Percentiles rank a stretch among this genome's conserved stretches.
Evolutionary conservation across 2,113 vertebrate species (phyloP).

Genomic region (Zingel zingel): DNA sequence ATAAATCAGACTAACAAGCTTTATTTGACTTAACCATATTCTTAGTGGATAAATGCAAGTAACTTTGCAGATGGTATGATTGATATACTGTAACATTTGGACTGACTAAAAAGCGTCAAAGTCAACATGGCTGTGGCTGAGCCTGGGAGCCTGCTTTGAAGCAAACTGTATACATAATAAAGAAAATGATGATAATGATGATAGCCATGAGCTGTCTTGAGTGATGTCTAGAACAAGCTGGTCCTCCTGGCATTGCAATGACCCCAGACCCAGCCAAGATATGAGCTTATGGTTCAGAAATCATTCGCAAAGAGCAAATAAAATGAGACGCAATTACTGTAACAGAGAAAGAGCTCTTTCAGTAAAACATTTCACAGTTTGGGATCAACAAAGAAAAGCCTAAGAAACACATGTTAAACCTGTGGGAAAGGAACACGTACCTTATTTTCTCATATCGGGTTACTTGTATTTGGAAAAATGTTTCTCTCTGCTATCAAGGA

Average conservation of each 20-base stretch:
- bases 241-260: slow-evolving; percentile 48
- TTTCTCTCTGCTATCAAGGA: slow-evolving; percentile 2
- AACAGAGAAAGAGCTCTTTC: slow-evolving; percentile 41
- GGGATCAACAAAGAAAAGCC: slow-evolving; percentile 21
- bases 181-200: slow-evolving; percentile 60
- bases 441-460: neutral
- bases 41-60: slow-evolving; percentile 1
- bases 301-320: slow-evolving; percentile 36
- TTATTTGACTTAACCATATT: neutral
- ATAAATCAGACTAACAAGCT: neutral
- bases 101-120: slow-evolving; percentile 34
- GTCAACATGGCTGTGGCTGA: slow-evolving; percentile 27
- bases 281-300: slow-evolving; percentile 62
- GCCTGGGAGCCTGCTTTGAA: slow-evolving; percentile 47
- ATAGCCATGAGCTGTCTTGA: slow-evolving; percentile 55
- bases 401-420: neutral
- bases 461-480: neutral
- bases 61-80: neutral
- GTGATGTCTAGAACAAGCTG: slow-evolving; percentile 54
- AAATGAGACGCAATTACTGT: slow-evolving; percentile 24
- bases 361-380: slow-evolving; percentile 18
- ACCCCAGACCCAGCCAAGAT: slow-evolving; percentile 53
- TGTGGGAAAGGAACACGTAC: slow-evolving; percentile 15
- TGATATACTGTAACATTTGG: slow-evolving; percentile 11
- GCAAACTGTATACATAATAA: slow-evolving; percentile 38